phyloP scores from a whole-genome alignment of 2,888 invertebrate genomes.

The Apamea anceps region DNA sequence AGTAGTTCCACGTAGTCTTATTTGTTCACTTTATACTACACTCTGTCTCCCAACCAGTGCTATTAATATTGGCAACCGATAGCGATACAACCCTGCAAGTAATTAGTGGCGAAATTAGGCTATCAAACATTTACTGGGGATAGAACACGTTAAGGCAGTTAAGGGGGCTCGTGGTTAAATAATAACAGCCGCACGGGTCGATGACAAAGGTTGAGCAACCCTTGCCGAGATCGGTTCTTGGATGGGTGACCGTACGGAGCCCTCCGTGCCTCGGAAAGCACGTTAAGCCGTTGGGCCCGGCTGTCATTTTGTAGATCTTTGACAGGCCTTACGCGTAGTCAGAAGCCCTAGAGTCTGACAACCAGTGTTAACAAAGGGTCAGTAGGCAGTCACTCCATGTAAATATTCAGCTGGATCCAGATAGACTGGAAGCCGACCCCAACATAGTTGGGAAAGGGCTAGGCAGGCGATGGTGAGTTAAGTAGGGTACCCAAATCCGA shows the following conservation, averaged over 20 bases:
- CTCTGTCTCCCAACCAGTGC: constrained; percentile 79
- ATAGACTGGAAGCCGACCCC: background rate
- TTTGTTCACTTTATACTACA: constrained; percentile 83
- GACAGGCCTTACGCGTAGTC: background rate
- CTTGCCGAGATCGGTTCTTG: background rate
- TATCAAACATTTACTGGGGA: constrained; percentile 62
- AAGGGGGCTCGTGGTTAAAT: background rate
- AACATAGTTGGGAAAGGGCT: background rate
- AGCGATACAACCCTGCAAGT: constrained; percentile 67
- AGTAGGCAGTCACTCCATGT: background rate
- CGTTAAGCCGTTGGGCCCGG: background rate
- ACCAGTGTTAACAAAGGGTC: background rate
- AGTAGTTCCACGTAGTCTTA: constrained; percentile 80
- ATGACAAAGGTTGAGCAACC: background rate
- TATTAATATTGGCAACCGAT: constrained; percentile 82
- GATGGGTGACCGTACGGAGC: no score
- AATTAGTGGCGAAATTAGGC: constrained; percentile 66
- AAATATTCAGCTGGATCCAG: background rate
- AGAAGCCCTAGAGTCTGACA: background rate
- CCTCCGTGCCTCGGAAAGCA: background rate
- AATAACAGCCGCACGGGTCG: background rate
- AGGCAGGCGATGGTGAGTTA: background rate
- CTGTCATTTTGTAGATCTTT: background rate
- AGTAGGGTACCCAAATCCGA: background rate
- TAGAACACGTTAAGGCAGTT: background rate